Evolutionary conservation across 92 coral and sea anemone species (phyloP).

Genomic region (Blastomussa wellsi): DNA sequence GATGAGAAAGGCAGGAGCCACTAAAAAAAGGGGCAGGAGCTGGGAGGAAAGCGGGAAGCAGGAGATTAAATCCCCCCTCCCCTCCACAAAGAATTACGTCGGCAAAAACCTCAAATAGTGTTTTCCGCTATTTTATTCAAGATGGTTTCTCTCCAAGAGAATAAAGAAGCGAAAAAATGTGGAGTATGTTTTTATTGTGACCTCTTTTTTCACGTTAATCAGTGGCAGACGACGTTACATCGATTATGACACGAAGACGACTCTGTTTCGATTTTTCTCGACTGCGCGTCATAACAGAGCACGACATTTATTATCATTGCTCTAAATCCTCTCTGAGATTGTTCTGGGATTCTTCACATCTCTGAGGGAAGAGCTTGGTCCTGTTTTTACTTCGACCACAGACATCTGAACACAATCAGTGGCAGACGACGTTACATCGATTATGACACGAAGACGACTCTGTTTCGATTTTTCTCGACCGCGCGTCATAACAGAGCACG

Average conservation of each 20-base stretch:
- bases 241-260: neutral
- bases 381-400: too few species aligned
- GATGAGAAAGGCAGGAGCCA: too few species aligned
- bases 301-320: too few species aligned
- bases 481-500: too few species aligned
- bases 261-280: neutral
- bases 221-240: too few species aligned
- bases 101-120: neutral
- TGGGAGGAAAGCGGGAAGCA: too few species aligned
- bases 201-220: neutral
- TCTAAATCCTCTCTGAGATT: neutral
- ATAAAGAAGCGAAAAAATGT: neutral
- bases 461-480: neutral
- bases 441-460: neutral
- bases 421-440: too few species aligned
- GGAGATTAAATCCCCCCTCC: too few species aligned
- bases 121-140: neutral
- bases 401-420: too few species aligned
- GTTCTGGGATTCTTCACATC: neutral
- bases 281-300: too few species aligned
- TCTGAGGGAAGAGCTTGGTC: neutral
- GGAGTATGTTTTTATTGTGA: neutral
- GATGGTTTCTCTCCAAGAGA: neutral
- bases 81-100: too few species aligned
- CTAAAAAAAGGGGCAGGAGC: too few species aligned